Percentiles rank a stretch among this genome's conserved stretches.
Conservation (phyloP, 2,797 vertebrate genomes). For the Todus mexicanus region DNA sequence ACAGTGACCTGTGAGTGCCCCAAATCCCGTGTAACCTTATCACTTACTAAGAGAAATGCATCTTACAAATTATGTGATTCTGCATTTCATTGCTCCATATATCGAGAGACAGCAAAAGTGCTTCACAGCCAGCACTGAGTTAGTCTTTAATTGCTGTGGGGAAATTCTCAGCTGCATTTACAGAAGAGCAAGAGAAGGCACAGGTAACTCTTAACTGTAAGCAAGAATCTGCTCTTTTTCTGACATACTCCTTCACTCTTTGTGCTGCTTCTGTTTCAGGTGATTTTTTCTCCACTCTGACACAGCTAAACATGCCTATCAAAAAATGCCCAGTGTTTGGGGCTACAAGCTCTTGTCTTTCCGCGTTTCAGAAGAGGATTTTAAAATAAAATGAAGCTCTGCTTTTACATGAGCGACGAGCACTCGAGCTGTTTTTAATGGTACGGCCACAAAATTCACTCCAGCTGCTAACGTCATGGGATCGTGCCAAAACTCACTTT, state of each 20-base stretch:
- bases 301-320: not conserved
- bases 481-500: slow-evolving; percentile 39
- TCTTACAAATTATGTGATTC: not conserved
- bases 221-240: not conserved
- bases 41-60: not conserved
- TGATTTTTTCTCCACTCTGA: not conserved
- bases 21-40: not conserved
- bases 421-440: slow-evolving; percentile 16
- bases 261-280: not conserved
- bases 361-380: not conserved
- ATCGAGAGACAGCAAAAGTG: not conserved
- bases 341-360: not conserved
- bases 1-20: not conserved
- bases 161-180: not conserved
- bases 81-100: not conserved
- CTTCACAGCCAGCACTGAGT: not conserved
- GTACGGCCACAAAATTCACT: slow-evolving; percentile 9
- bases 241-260: not conserved
- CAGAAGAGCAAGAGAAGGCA: not conserved
- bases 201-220: not conserved
- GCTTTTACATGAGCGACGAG: not conserved
- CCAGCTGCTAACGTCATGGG: not conserved
- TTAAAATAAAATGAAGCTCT: not conserved
- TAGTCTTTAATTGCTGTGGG: not conserved
- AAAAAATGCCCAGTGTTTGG: not conserved